Evolutionary conservation across 2,113 vertebrate species (phyloP).

Genomic region (Clupea harengus): DNA sequence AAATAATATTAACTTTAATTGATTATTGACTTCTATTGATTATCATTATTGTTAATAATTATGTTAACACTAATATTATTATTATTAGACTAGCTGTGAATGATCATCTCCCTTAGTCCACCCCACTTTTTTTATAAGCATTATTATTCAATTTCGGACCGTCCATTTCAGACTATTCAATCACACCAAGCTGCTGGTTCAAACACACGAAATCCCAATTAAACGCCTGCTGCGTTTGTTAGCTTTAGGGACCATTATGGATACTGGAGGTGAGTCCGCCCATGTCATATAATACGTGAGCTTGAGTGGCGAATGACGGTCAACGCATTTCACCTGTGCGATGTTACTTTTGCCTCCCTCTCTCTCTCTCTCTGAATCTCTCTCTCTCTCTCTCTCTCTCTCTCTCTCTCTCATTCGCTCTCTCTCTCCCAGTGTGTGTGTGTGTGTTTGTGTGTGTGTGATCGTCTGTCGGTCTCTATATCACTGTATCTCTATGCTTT

Average conservation of each 20-base stretch:
- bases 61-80: not conserved
- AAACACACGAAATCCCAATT: slow-evolving; percentile 57
- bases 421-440: not conserved
- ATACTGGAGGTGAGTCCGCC: slow-evolving; percentile 16
- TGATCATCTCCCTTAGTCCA: not conserved
- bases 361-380: not conserved
- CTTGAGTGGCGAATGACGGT: not conserved
- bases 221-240: slow-evolving; percentile 63
- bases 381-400: not conserved
- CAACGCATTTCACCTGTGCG: not conserved
- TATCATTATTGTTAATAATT: not conserved
- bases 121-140: not conserved
- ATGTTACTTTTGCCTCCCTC: not conserved
- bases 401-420: not conserved
- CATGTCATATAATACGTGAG: not conserved
- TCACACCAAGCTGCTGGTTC: too few species aligned
- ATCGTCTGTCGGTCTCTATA: not conserved
- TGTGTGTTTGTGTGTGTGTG: not conserved
- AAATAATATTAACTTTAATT: not conserved
- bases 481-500: not conserved
- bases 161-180: not conserved
- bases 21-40: not conserved
- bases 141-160: not conserved
- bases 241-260: slow-evolving; percentile 53
- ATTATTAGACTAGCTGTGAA: not conserved